These are phyloP conservation scores for Opisthograptis luteolata DNA, from an alignment of 2,888 invertebrate species.

Conservation along the genomic window DNA sequence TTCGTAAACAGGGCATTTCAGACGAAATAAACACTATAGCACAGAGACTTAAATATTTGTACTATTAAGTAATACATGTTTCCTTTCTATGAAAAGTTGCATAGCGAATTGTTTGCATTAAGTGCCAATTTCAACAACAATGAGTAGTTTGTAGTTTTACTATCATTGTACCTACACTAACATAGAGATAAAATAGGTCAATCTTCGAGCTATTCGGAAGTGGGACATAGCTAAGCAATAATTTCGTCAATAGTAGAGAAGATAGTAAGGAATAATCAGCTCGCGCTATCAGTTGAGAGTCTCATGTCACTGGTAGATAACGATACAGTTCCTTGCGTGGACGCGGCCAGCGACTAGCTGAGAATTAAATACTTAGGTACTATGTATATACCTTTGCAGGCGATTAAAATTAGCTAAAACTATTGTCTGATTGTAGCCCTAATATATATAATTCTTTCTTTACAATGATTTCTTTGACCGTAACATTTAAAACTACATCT, in stretches of 20 bases:
- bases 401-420: no score
- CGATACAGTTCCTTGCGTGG: slow-evolving; percentile 16
- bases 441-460: no score
- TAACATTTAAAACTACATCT: no score
- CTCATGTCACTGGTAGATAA: slow-evolving; percentile 29
- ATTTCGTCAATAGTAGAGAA: slow-evolving; percentile 31
- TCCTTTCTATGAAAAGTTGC: no score
- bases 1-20: no score
- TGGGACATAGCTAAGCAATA: slow-evolving; percentile 33
- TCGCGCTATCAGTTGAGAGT: slow-evolving; percentile 34
- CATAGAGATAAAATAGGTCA: slow-evolving; percentile 2
- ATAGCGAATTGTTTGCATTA: neutral
- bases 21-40: no score
- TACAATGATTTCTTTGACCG: no score
- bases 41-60: no score
- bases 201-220: slow-evolving; percentile 8
- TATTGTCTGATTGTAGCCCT: no score
- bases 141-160: no score
- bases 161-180: no score
- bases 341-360: slow-evolving; percentile 21
- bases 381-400: neutral
- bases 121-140: neutral
- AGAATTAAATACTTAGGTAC: slow-evolving; percentile 7
- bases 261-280: slow-evolving; percentile 42
- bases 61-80: no score